Conservation (phyloP, 2,797 vertebrate species). For the Halcyon smyrnensis region DNA sequence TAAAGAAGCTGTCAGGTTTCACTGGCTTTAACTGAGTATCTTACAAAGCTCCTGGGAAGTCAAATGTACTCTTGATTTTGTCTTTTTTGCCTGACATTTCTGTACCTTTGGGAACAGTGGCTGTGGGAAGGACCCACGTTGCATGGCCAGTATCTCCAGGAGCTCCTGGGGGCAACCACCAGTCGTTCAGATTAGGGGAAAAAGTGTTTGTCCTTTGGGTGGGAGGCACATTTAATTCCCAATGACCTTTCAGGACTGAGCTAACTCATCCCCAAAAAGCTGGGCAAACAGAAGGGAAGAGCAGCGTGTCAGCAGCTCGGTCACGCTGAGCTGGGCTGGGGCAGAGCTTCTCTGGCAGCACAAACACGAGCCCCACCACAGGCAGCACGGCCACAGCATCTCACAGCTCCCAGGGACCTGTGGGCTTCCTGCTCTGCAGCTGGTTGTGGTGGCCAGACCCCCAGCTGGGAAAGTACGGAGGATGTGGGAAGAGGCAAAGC, state of each 20-base stretch:
- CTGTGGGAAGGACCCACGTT: neutral
- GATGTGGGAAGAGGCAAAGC: neutral
- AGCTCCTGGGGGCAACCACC: neutral
- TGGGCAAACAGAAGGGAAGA: neutral
- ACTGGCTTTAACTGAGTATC: rapidly evolving
- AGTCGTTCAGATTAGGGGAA: neutral
- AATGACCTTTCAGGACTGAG: neutral
- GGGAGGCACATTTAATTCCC: rapidly evolving
- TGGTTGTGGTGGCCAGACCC: rapidly evolving
- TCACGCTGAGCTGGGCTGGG: neutral
- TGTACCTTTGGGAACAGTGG: neutral
- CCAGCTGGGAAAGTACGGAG: neutral
- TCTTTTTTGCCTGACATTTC: neutral
- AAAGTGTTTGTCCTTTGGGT: neutral
- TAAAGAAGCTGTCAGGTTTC: neutral
- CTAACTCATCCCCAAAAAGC: neutral
- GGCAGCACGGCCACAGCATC: neutral
- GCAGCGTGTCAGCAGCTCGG: neutral
- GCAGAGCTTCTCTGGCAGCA: neutral
- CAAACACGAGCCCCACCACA: neutral
- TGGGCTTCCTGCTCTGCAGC: neutral
- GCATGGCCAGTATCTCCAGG: neutral
- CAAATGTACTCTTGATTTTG: neutral
- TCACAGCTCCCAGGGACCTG: neutral
- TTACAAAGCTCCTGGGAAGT: neutral